Evolutionary conservation across 2,113 vertebrate species (phyloP).

Genomic region (Dendrocopos noguchii): DNA sequence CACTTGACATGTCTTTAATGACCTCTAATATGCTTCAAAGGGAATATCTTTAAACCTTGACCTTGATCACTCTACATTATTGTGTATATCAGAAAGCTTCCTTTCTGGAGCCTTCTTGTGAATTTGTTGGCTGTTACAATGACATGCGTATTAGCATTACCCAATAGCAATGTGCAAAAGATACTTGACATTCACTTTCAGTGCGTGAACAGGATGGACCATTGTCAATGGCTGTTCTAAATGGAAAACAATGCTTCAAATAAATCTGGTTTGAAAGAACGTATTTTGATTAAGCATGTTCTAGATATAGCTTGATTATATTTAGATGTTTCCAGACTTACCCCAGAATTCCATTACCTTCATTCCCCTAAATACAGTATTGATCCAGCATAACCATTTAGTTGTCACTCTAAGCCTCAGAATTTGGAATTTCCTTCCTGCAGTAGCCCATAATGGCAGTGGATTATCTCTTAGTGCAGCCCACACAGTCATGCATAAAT

Average conservation of each 20-base stretch:
- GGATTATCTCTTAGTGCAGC: background rate
- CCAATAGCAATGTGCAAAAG: background rate
- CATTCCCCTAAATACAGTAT: background rate
- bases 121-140: background rate
- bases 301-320: background rate
- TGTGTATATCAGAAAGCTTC: background rate
- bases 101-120: background rate
- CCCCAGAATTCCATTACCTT: background rate
- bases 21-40: background rate
- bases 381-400: background rate
- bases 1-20: background rate
- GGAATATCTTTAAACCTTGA: background rate
- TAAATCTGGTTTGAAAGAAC: background rate
- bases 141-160: background rate
- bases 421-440: background rate
- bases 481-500: rapidly evolving
- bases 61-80: background rate
- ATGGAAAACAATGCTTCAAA: background rate
- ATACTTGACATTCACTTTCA: background rate
- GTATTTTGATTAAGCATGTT: background rate
- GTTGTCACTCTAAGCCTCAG: background rate
- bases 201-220: background rate
- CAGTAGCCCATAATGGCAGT: too few species aligned
- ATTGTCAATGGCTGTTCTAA: background rate
- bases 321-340: background rate